These are phyloP conservation scores for Nephotettix cincticeps DNA, from an alignment of 1,140 invertebrate species.

Conservation along the genomic window DNA sequence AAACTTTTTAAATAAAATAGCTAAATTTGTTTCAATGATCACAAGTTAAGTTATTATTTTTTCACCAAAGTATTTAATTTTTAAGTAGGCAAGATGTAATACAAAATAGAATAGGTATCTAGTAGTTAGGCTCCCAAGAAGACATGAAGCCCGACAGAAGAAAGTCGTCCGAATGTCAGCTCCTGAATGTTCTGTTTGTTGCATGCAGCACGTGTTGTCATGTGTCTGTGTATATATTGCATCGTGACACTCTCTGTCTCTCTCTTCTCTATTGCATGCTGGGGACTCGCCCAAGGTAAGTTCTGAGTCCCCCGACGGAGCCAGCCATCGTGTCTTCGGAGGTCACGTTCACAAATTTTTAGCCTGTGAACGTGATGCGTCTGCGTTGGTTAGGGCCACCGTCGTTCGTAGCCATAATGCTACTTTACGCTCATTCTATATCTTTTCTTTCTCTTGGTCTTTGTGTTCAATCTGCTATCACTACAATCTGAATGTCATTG, in stretches of 20 bases:
- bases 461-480: neutral
- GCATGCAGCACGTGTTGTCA: conserved; percentile 36
- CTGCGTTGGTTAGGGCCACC: conserved; percentile 21
- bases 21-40: too few species aligned
- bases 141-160: neutral
- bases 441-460: neutral
- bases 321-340: too few species aligned
- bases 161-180: conserved; percentile 8
- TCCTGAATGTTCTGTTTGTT: conserved; percentile 24
- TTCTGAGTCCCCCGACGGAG: conserved; percentile 23
- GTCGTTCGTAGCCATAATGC: neutral
- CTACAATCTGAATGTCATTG: too few species aligned
- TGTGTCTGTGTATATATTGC: conserved; percentile 32
- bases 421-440: neutral
- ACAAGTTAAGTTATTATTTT: too few species aligned
- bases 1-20: too few species aligned
- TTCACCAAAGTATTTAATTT: too few species aligned
- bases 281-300: conserved; percentile 32
- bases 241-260: conserved; percentile 27
- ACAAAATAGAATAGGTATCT: neutral
- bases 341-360: too few species aligned
- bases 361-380: too few species aligned
- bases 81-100: too few species aligned
- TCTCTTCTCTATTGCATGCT: conserved; percentile 29
- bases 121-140: neutral